A percentile compares a stretch with the other conserved stretches of the same genome.
Evolutionary conservation across 1,140 invertebrate species (phyloP).

Genomic region (Drosophila suzukii): DNA sequence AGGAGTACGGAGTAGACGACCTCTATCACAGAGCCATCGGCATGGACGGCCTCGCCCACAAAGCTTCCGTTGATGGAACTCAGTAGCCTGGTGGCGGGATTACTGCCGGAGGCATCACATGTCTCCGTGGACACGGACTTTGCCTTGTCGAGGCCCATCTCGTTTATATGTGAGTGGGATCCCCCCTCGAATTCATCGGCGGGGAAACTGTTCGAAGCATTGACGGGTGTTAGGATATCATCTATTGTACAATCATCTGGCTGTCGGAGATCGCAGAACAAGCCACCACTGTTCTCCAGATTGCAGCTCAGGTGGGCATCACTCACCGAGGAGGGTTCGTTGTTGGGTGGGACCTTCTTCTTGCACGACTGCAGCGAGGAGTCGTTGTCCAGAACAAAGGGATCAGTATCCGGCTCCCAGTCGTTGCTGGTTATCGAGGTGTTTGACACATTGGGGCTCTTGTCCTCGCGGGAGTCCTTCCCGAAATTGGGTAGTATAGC

Average conservation of each 20-base stretch:
- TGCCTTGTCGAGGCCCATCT: slow-evolving; percentile 26
- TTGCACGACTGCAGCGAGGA: slow-evolving; percentile 43
- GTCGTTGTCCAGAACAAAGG: slow-evolving; percentile 45
- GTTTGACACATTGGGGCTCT: slow-evolving; percentile 85
- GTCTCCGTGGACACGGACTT: slow-evolving; percentile 36
- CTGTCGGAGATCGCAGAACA: slow-evolving; percentile 16
- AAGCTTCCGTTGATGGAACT: slow-evolving; percentile 59
- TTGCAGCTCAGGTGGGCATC: slow-evolving; percentile 19
- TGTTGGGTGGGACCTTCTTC: slow-evolving; percentile 6
- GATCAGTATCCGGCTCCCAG: slow-evolving; percentile 72
- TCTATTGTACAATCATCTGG: slow-evolving; percentile 37
- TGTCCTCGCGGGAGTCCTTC: slow-evolving; percentile 78
- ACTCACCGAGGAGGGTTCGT: slow-evolving; percentile 17
- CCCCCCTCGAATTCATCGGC: slow-evolving; percentile 47
- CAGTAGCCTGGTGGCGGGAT: slow-evolving; percentile 32
- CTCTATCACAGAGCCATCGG: slow-evolving; percentile 58
- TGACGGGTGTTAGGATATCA: slow-evolving; percentile 56
- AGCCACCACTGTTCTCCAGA: slow-evolving; percentile 29
- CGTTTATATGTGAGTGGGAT: slow-evolving; percentile 39
- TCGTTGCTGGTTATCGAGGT: slow-evolving; percentile 86
- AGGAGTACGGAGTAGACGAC: slow-evolving; percentile 62
- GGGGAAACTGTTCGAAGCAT: slow-evolving; percentile 38
- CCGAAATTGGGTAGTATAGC: slow-evolving; percentile 86
- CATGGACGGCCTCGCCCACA: slow-evolving; percentile 63
- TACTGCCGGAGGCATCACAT: slow-evolving; percentile 50